Evolutionary conservation across 1,140 invertebrate genomes (phyloP), one percentile per base, ranked within the genome.

Genomic region (Meteorus sp.): DNA sequence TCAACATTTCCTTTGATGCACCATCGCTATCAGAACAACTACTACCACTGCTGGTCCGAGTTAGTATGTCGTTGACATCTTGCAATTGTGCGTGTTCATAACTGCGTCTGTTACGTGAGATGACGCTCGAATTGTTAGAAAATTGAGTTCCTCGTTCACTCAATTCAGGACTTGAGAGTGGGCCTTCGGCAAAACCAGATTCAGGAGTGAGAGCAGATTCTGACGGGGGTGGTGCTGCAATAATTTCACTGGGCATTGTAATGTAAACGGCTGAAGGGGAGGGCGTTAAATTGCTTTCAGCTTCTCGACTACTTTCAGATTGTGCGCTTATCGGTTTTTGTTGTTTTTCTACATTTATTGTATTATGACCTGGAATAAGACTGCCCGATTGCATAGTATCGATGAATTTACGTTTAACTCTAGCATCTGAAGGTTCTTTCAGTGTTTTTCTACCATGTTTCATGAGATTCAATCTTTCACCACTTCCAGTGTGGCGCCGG

Each of bases 21-120:
- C n/a, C 51, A 7, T 73, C 71, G 54, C 62, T 69, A 31, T 73
- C 68, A 13, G 70, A 64, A 0, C 66, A 69, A 22, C 59, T 66
- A 22, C 59, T 53, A 29, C 45, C 64, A 39, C 63, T 69, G 39
- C 44, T 60, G 0, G 48, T 52, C 43, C 55, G 56, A 0, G 56
- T 63, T 6, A 69, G 22, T 1, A 39, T 37, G 6, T 62, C 56
- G 60, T 71, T 71, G 29, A 67, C 67, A 43, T 69, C 64, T 58
- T 71, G 64, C 3, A 71, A 44, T 37, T 70, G 70, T 19, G 72
- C 66, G 23, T 72, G 59, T 53, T 71, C 65, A 63, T 70, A 71
- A 51, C 69, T 68, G 6, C 69, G 58, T 25, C 72, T 59, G 29
- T 70, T 71, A 22, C 61, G 63, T 7, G 56, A 44, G 15, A 64